Conservation (phyloP, 1,140 invertebrate genomes). For the Laodelphax striatellus region DNA sequence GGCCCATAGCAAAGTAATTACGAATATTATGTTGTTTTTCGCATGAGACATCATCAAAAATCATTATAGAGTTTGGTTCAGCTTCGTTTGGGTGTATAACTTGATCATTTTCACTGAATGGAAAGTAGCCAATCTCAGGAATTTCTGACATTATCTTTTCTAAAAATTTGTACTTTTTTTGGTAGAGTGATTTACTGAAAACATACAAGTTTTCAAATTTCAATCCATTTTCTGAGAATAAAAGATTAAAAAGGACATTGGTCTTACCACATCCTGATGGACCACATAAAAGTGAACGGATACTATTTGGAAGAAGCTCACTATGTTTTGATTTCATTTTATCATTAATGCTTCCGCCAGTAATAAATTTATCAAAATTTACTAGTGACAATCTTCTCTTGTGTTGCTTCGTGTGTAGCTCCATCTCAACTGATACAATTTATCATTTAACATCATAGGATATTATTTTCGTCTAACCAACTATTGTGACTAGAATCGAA, state of each 20-base stretch:
- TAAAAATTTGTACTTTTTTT: conserved; percentile 24
- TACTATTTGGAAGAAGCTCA: conserved; percentile 19
- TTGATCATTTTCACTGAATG: conserved; percentile 9
- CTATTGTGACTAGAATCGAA: conserved; percentile 24
- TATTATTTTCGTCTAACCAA: conserved; percentile 24
- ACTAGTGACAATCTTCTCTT: not conserved
- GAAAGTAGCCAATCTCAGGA: not conserved
- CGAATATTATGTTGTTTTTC: conserved; percentile 12
- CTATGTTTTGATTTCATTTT: conserved; percentile 13
- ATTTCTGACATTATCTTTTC: not conserved
- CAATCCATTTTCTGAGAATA: conserved; percentile 26
- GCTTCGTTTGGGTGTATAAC: not conserved
- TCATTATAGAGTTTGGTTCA: too few species aligned
- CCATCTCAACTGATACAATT: not conserved
- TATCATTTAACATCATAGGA: not conserved
- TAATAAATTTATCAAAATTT: conserved; percentile 12
- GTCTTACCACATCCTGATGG: conserved; percentile 23
- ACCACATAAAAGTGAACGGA: conserved; percentile 22
- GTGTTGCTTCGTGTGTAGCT: conserved; percentile 14
- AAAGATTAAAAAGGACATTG: conserved; percentile 26
- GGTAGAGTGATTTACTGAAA: conserved; percentile 23
- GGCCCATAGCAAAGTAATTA: conserved; percentile 29
- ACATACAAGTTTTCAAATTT: conserved; percentile 27
- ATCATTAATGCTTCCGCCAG: not conserved
- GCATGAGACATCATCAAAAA: too few species aligned